Base-by-base conservation (phyloP, 1,140 invertebrate species). In the Drosophila quadrilineata region DNA sequence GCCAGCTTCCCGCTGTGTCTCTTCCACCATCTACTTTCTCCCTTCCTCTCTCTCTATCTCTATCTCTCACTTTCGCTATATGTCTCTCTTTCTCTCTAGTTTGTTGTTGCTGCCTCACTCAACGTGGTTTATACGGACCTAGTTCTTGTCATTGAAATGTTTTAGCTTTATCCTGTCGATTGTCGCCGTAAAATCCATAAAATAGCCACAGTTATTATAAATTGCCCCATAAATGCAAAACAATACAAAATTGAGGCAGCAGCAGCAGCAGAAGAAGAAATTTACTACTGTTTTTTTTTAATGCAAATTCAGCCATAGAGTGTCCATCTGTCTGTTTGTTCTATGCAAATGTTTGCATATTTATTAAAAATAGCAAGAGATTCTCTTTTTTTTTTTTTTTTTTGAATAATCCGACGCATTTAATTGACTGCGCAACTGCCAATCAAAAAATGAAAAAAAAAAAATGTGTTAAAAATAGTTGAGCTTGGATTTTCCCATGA, bases 341-440 rank as follows among this genome's bases (percentile, higher is more conserved):
- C 71, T 71, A 64, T 71, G 71, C 58, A 80, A 80, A 80, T 76
- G 58, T 75, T 82, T 72, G 72, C 41, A 41, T 72, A 84, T 76
- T 76, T 76, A 82, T 76, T 63, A 82, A 82, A 84, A 84, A 84
- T 62, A 62, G 56, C 64, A 84, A 76, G n/a, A 63, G 69, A 84
- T 66, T 82, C 76, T 70, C 59, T 54, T 69, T n/a, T n/a, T n/a
- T n/a, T n/a, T n/a, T n/a, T n/a, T n/a, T n/a, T n/a, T n/a, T n/a
- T n/a, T n/a, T n/a, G n/a, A n/a, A 70, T 84, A 82, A 82, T 82
- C 77, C 77, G 29, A 36, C 69, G 77, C 64, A 77, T 84, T 82
- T 82, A 82, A 82, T 82, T 82, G 77, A 82, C 77, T 82, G 76
- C n/a, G n/a, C 54, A 69, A 72, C 75, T 79, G 79, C 60, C 68